A percentile compares a stretch with the other conserved stretches of the same genome.
Conservation (phyloP, 1,140 invertebrate genomes). For the Ceratina calcarata region DNA sequence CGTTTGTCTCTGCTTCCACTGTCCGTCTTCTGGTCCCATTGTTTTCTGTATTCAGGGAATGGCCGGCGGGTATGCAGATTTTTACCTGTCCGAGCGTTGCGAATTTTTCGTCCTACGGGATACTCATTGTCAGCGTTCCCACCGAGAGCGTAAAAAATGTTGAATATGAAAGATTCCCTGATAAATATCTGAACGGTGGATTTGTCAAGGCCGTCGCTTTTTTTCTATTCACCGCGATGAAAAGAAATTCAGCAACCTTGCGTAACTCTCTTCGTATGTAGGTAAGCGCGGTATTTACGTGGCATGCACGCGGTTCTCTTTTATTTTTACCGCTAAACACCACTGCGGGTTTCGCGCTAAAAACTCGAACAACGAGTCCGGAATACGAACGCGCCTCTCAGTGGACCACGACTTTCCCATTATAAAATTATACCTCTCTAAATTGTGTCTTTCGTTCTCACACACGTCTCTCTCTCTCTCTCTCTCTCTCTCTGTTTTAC, state of each 20-base stretch:
- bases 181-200: background rate
- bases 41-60: conserved; percentile 17
- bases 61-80: conserved; percentile 50
- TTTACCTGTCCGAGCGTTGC: conserved; percentile 50
- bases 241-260: conserved; percentile 33
- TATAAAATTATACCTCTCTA: background rate
- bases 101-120: conserved; percentile 27
- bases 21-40: conserved; percentile 28
- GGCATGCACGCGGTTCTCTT: conserved; percentile 26
- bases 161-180: background rate
- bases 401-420: conserved; percentile 4
- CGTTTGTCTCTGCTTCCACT: conserved; percentile 32
- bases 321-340: conserved; percentile 27
- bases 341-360: conserved; percentile 15
- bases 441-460: background rate
- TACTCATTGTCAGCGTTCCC: conserved; percentile 12
- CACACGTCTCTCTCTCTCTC: background rate
- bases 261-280: conserved; percentile 38
- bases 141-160: conserved; percentile 8
- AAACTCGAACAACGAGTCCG: conserved; percentile 35
- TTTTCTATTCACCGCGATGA: conserved; percentile 21
- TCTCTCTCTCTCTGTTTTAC: too few species aligned
- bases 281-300: background rate
- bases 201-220: conserved; percentile 12
- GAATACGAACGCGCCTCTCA: background rate